Base-by-base conservation (phyloP, 2,888 invertebrate genomes). In the Epicampocera succincta region DNA sequence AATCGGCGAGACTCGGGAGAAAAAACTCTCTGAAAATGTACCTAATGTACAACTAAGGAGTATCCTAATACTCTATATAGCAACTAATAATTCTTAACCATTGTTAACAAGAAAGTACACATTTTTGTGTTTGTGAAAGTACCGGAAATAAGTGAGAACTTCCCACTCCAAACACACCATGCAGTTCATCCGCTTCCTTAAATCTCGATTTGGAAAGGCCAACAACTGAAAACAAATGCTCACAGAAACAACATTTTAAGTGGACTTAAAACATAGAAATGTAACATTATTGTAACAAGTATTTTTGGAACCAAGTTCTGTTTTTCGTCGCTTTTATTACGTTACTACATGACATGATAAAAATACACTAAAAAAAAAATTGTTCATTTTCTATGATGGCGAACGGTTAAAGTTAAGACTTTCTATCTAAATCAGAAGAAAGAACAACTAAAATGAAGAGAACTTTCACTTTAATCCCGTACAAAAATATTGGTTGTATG, bases 61-160 rank as follows among this genome's bases (percentile, higher is more conserved):
- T 5, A 25, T 25, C 25, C 25, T 25, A 25, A 25, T 25, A n/a
- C n/a, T n/a, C n/a, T n/a, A n/a, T n/a, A n/a, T n/a, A n/a, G n/a
- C n/a, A n/a, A n/a, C 54, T 73, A 33, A 77, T 58, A 81, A 63
- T 50, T 77, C 63, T 44, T 68, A 73, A 72, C 54, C 40, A 44
- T 58, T 46, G 25, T 46, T 58, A 13, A 44, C 13, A 19, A 11
- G 46, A n/a, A n/a, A 17, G 44, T 15, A 33, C 6, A 52, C 65
- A 60, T 33, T 19, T 44, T 9, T 40, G 13, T 52, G 19, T 54
- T 38, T n/a, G 48, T 63, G 42, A 48, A 38, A 60, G 68, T 52
- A 44, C 54, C 81, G 81, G 81, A 81, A 81, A 73, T 73, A 73
- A 63, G 58, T 61, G 73, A 52, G 19, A 48, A 68, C 68, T 61